These are phyloP conservation scores for Cephus pulcher DNA, from an alignment of 2,888 invertebrate species.

Conservation along the genomic window DNA sequence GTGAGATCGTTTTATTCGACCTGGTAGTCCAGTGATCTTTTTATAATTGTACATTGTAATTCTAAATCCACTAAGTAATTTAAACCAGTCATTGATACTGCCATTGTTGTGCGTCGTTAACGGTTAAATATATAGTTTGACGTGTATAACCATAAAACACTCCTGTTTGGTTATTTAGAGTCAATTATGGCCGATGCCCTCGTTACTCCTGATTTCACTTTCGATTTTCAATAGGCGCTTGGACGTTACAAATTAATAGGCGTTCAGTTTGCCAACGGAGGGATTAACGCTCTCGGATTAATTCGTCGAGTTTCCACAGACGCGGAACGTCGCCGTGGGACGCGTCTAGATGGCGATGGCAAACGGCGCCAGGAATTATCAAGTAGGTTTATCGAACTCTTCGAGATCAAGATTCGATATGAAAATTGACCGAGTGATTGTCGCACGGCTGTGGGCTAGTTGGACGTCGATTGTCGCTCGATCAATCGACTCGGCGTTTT, in stretches of 20 bases:
- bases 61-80: not conserved
- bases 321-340: not conserved
- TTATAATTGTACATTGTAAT: not conserved
- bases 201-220: not conserved
- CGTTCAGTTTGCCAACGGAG: not conserved
- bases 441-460: too few species aligned
- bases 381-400: not conserved
- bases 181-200: not conserved
- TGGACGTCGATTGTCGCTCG: not conserved
- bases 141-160: not conserved
- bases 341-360: not conserved
- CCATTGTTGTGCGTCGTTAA: not conserved
- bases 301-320: not conserved
- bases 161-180: not conserved
- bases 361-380: not conserved
- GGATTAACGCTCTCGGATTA: not conserved
- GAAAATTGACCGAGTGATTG: not conserved
- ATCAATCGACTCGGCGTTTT: not conserved
- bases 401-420: not conserved
- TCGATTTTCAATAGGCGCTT: not conserved
- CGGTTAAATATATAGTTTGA: not conserved
- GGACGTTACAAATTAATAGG: too few species aligned
- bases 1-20: too few species aligned
- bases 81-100: not conserved
- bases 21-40: not conserved